Conservation (phyloP, 37 sponge, comb jelly and placozoan genomes). For the Cladorhizidae sp. region DNA sequence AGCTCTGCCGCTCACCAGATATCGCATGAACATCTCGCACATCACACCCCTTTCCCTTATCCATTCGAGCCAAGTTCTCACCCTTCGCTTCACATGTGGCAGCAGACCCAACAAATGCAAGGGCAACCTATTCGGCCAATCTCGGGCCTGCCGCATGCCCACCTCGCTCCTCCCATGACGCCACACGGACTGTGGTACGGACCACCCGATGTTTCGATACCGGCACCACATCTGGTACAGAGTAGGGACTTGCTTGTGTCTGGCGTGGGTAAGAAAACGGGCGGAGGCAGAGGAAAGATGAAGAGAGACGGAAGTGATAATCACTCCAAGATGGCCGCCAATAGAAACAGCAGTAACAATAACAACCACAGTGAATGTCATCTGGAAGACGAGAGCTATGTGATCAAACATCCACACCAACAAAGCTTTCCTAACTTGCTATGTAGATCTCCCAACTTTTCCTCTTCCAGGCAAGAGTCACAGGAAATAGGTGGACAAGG, state of each 20-base stretch:
- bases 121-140: constrained; percentile 7
- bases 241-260: constrained; percentile 12
- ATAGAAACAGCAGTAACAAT: constrained; percentile 42
- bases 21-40: constrained; percentile 21
- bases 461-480: too few species aligned
- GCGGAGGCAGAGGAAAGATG: neutral
- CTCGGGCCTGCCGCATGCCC: constrained; percentile 19
- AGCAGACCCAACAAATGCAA: constrained; percentile 54
- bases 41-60: constrained; percentile 39
- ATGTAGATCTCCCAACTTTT: too few species aligned
- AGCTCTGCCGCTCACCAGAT: constrained; percentile 13
- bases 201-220: neutral
- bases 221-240: constrained; percentile 34
- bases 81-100: constrained; percentile 50
- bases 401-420: too few species aligned
- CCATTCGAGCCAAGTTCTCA: constrained; percentile 30
- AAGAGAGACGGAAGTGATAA: neutral
- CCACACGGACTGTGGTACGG: constrained; percentile 35
- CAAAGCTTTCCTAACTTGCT: too few species aligned
- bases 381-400: too few species aligned
- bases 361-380: neutral
- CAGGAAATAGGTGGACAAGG: neutral
- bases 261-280: constrained; percentile 12
- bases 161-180: constrained; percentile 31
- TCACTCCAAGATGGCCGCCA: neutral